Conservation (phyloP, 37 sponge, comb jelly and placozoan genomes). For the Agelas oroides region DNA sequence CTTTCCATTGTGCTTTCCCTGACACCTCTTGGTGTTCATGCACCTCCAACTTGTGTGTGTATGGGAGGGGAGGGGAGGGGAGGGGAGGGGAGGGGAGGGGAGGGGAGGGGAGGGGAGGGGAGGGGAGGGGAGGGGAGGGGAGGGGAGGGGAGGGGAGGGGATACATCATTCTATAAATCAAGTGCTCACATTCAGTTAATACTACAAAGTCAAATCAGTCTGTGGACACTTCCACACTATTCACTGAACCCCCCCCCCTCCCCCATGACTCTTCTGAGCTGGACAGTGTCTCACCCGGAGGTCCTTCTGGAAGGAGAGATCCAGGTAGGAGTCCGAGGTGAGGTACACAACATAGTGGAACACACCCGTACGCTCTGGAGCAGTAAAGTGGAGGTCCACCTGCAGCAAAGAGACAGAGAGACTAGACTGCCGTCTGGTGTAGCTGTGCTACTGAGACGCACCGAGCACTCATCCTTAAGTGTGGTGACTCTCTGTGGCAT, state of each 20-base stretch:
- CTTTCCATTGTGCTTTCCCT: constrained; percentile 68
- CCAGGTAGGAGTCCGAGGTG: constrained; percentile 86
- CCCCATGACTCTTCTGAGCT: neutral
- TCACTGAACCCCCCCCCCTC: no score
- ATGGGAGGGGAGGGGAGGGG: neutral
- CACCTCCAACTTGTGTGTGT: constrained; percentile 56
- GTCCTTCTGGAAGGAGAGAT: constrained; percentile 51
- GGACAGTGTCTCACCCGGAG: constrained; percentile 58
- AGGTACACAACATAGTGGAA: constrained; percentile 71
- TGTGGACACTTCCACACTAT: no score
- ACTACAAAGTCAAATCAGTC: no score
- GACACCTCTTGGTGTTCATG: constrained; percentile 53
- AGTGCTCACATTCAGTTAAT: no score
- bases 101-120: neutral
- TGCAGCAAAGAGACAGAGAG: neutral
- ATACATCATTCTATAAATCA: neutral
- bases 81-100: neutral
- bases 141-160: neutral
- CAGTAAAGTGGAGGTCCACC: constrained; percentile 67
- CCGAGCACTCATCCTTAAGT: constrained; percentile 58
- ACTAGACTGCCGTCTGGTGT: no score
- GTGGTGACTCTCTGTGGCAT: constrained; percentile 76
- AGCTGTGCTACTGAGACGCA: constrained; percentile 28
- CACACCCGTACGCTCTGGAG: constrained; percentile 72
- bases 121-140: no score